These are phyloP conservation scores for Drosophila siamana DNA, from an alignment of 2,888 invertebrate species.

Conservation along the genomic window DNA sequence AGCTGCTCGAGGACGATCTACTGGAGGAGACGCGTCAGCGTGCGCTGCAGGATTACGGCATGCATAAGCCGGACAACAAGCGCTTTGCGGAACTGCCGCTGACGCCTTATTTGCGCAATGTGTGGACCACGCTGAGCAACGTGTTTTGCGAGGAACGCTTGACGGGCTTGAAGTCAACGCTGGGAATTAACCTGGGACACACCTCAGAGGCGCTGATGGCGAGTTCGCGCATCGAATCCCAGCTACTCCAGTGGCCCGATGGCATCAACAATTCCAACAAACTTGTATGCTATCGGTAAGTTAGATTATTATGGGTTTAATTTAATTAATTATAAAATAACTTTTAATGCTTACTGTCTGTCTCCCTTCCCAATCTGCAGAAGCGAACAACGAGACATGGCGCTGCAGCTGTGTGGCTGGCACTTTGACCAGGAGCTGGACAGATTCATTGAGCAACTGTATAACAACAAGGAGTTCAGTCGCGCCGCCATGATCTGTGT, in stretches of 20 bases:
- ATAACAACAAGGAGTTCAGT: conserved; percentile 90
- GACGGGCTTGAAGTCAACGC: conserved; percentile 86
- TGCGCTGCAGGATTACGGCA: conserved; percentile 90
- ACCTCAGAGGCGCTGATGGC: conserved; percentile 82
- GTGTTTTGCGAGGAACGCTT: conserved; percentile 88
- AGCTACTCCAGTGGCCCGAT: conserved; percentile 84
- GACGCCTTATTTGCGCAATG: conserved; percentile 90
- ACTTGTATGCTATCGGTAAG: conserved; percentile 81
- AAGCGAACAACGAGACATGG: conserved; percentile 89
- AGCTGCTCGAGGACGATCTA: conserved; percentile 75
- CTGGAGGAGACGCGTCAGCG: conserved; percentile 88
- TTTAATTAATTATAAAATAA: no score
- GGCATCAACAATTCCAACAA: conserved; percentile 83
- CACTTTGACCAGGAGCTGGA: conserved; percentile 91
- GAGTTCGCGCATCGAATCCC: conserved; percentile 81
- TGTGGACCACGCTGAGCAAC: conserved; percentile 89
- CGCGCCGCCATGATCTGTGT: conserved; percentile 96
- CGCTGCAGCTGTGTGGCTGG: conserved; percentile 96
- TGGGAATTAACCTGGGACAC: conserved; percentile 80
- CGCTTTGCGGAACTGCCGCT: conserved; percentile 93
- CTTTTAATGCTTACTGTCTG: no score
- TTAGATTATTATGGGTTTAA: background rate
- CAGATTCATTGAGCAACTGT: conserved; percentile 89
- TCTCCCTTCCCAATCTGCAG: conserved; percentile 82
- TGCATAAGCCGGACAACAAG: conserved; percentile 90